phyloP scores from a whole-genome alignment of 2,888 invertebrate species.

The Drosophila infuscata region DNA sequence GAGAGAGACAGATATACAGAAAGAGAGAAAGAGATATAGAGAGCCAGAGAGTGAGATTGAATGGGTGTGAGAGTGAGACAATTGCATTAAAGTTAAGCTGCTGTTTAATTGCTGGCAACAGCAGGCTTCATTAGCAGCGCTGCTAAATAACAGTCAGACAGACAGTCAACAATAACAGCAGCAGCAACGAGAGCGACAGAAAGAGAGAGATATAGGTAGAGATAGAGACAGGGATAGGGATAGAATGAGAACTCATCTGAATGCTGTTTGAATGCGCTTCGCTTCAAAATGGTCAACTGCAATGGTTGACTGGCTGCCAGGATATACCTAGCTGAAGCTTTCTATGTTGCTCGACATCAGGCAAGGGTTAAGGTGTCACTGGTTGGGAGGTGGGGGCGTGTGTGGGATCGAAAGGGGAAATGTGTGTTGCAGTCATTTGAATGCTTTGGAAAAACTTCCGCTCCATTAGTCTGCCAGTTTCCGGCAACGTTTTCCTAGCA shows the following conservation, averaged over 20 bases:
- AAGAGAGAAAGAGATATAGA: background rate
- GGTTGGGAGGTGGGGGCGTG: background rate
- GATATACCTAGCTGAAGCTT: conserved; percentile 16
- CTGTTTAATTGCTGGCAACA: conserved; percentile 76
- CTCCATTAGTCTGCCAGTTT: conserved; percentile 82
- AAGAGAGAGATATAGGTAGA: too few species aligned
- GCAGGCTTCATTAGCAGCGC: conserved; percentile 75
- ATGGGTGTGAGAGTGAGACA: conserved; percentile 30
- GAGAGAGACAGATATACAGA: too few species aligned
- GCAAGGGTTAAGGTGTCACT: conserved; percentile 14
- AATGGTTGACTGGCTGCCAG: conserved; percentile 22
- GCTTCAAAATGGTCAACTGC: conserved; percentile 53
- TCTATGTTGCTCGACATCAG: background rate
- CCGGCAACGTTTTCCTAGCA: conserved; percentile 81
- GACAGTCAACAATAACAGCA: conserved; percentile 40
- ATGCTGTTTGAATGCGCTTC: conserved; percentile 69
- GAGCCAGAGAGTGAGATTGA: background rate
- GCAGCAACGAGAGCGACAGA: background rate
- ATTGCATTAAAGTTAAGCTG: conserved; percentile 72
- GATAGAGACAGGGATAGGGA: background rate
- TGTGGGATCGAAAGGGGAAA: background rate
- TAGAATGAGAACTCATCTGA: conserved; percentile 61
- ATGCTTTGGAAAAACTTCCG: conserved; percentile 82
- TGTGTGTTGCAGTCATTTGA: conserved; percentile 64
- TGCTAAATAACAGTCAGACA: conserved; percentile 69